Evolutionary conservation across 2,797 vertebrate species (phyloP).

Genomic region (Cephalopachus bancanus): DNA sequence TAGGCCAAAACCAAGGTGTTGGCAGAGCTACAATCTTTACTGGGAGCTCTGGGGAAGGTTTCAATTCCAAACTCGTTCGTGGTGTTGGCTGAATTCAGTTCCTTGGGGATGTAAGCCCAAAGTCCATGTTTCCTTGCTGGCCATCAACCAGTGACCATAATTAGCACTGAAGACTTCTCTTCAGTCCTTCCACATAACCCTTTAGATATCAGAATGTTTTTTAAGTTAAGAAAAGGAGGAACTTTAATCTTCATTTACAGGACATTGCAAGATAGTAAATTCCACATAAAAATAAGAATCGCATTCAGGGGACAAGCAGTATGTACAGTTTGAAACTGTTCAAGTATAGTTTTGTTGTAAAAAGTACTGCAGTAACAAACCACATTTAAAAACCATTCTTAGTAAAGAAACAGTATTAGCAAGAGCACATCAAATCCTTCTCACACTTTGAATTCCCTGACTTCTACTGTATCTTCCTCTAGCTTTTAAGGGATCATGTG

Average conservation of each 20-base stretch:
- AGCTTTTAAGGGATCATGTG: background rate
- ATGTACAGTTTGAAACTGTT: no score
- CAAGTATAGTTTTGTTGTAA: no score
- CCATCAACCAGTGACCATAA: fast-evolving
- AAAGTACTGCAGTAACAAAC: no score
- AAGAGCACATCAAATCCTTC: background rate
- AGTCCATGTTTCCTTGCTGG: background rate
- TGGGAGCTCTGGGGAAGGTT: background rate
- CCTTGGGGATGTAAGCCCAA: background rate
- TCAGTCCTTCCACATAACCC: background rate
- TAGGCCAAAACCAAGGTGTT: background rate
- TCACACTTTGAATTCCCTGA: background rate
- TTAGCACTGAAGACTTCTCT: background rate
- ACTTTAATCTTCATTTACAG: no score
- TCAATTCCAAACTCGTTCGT: background rate
- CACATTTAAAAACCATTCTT: no score
- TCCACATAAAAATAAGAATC: no score
- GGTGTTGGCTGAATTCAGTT: background rate
- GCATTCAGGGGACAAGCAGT: no score
- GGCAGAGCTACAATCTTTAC: background rate
- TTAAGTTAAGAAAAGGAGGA: no score
- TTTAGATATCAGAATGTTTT: background rate
- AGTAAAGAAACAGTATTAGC: background rate
- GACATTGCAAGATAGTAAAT: no score
- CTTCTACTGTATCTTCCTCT: background rate